Conservation (phyloP, 2,888 invertebrate species). For the Lumbricus terrestris region DNA sequence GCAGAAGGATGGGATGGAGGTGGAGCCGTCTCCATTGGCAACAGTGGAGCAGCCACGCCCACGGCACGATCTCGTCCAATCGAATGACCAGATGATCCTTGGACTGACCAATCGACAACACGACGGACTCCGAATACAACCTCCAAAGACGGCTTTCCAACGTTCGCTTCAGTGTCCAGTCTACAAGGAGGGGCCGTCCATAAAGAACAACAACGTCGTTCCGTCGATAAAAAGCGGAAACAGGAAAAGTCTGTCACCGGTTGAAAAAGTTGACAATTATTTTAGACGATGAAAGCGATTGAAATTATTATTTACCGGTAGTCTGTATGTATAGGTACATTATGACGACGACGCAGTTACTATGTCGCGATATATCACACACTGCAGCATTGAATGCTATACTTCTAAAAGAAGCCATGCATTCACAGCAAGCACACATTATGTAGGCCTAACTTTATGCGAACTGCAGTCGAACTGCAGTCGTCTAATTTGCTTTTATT, state of each 20-base stretch:
- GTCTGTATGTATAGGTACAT: too few relatives aligned
- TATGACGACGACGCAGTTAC: not conserved
- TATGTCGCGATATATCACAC: not conserved
- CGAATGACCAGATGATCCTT: not conserved
- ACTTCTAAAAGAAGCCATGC: not conserved
- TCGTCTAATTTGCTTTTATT: not conserved
- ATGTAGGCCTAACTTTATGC: not conserved
- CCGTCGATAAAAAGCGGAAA: not conserved
- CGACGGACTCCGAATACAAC: not conserved
- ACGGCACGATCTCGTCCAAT: not conserved
- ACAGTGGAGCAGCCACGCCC: not conserved
- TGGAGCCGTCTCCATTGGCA: too few relatives aligned
- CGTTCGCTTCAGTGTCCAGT: not conserved
- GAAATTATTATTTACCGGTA: too few relatives aligned
- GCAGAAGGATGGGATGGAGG: slow-evolving; percentile 39
- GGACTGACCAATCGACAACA: not conserved
- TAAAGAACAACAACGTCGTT: not conserved
- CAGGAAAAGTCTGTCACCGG: not conserved
- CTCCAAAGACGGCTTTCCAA: not conserved
- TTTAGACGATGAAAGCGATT: not conserved
- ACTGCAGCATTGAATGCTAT: not conserved
- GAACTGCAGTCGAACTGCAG: not conserved
- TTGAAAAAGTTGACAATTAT: not conserved
- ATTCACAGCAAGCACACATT: not conserved
- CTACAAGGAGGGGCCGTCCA: not conserved